Evolutionary conservation across 1,140 invertebrate species (phyloP).

Genomic region (Bemisia tabaci): DNA sequence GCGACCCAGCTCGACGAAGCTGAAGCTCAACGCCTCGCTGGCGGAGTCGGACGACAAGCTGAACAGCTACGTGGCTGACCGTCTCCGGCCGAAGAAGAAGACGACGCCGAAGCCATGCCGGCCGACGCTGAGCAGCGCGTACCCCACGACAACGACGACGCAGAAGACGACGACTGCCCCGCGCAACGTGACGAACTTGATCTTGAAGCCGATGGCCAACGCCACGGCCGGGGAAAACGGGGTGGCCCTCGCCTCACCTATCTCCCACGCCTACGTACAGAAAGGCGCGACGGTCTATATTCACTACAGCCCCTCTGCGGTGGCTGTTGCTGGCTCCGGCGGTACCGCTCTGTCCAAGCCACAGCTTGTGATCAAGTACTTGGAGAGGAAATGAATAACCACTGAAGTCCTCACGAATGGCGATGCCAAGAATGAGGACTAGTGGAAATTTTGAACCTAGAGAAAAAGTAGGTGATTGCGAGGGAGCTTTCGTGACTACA

Average conservation of each 20-base stretch:
- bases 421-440: too few relatives aligned
- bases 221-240: constrained; percentile 46
- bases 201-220: constrained; percentile 44
- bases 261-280: constrained; percentile 39
- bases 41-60: not conserved
- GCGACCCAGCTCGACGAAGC: not conserved
- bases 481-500: too few relatives aligned
- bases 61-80: not conserved
- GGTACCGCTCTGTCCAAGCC: constrained; percentile 53
- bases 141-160: not conserved
- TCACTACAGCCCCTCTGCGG: constrained; percentile 44
- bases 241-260: constrained; percentile 47
- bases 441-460: too few relatives aligned
- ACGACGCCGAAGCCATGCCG: not conserved
- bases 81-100: not conserved
- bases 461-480: too few relatives aligned
- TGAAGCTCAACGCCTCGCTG: not conserved
- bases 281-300: constrained; percentile 38
- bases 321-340: constrained; percentile 52
- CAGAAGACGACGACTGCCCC: constrained; percentile 3
- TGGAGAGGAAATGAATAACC: constrained; percentile 14
- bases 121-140: not conserved
- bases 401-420: too few relatives aligned
- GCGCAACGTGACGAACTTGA: constrained; percentile 30
- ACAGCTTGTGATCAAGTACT: constrained; percentile 32